Evolutionary conservation across 2,113 vertebrate genomes (phyloP), one percentile per base, ranked within the genome.

Genomic region (Nyctibius bracteatus): DNA sequence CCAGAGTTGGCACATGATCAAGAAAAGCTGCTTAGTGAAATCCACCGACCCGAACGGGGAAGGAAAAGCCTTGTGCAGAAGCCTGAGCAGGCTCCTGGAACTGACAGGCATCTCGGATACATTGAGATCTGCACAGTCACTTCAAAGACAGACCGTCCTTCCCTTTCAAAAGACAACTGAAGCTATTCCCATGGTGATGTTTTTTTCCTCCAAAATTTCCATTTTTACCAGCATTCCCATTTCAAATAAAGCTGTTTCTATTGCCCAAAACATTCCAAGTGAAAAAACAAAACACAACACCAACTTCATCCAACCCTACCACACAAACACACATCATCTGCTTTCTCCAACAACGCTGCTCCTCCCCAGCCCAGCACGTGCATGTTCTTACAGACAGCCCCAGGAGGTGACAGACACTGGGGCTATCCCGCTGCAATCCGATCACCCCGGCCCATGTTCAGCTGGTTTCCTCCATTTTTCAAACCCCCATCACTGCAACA

Each of bases 21-120:
- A 92, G 84, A 58, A 86, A 96, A 94, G 95, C 92, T 82, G 90
- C 81, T 95, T 93, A 94, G 67, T 82, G 81, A 90, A 94, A 94
- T 88, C 91, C 92, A 79, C 54, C 25, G 17, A 88, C 78, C 87
- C 87, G 81, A 89, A 92, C 39, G 62, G 55, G 30, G 4, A 68
- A 80, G 58, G 49, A 75, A 68, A 91, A 93, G 84, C 84, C 91
- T 85, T 57, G 47, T 33, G 74, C 51, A 87, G 70, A 84, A 89
- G 73, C 49, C 49, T 65, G 23, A 93, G 37, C 28, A 13, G 16
- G 58, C 41, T 86, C 66, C 68, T 75, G 75, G 73, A 89, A 52
- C 54, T 85, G 86, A 89, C 49, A 74, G 61, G 61, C 81, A 65
- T 65, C 70, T 68, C 81, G 37, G 91, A 80, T 8, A 70, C 54